Evolutionary conservation across 1,140 invertebrate species (phyloP).

Genomic region (Drosophila jambulina): DNA sequence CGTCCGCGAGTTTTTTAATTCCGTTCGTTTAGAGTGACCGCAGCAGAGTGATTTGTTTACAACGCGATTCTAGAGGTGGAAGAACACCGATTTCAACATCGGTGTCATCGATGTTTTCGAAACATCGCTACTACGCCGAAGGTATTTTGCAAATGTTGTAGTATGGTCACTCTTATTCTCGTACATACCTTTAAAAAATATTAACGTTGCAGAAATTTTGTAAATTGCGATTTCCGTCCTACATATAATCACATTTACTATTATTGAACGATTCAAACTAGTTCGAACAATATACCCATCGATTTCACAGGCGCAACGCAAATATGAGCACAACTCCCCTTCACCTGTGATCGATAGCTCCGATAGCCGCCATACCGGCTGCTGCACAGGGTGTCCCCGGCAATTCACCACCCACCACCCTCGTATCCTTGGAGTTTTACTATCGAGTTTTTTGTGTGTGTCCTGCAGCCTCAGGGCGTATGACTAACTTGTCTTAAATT

Average conservation of each 20-base stretch:
- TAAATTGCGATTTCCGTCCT: too few relatives aligned
- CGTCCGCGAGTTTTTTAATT: slow-evolving; percentile 6
- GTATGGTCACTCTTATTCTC: neutral
- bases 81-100: too few relatives aligned
- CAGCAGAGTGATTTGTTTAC: slow-evolving; percentile 1
- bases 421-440: slow-evolving; percentile 66
- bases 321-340: slow-evolving; percentile 2
- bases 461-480: slow-evolving; percentile 46
- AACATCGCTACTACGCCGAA: too few relatives aligned
- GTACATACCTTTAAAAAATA: neutral
- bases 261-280: neutral
- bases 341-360: slow-evolving; percentile 34
- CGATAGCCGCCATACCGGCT: slow-evolving; percentile 41
- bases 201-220: neutral
- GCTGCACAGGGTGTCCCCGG: slow-evolving; percentile 39
- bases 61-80: neutral
- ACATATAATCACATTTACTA: neutral
- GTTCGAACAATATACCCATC: neutral
- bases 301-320: neutral
- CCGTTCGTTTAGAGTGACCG: slow-evolving; percentile 7
- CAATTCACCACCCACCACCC: slow-evolving; percentile 29
- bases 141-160: neutral
- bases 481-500: slow-evolving; percentile 20
- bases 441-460: slow-evolving; percentile 66
- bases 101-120: too few relatives aligned